Evolutionary conservation across 2,797 vertebrate species (phyloP).

Genomic region (Microcaecilia unicolor): DNA sequence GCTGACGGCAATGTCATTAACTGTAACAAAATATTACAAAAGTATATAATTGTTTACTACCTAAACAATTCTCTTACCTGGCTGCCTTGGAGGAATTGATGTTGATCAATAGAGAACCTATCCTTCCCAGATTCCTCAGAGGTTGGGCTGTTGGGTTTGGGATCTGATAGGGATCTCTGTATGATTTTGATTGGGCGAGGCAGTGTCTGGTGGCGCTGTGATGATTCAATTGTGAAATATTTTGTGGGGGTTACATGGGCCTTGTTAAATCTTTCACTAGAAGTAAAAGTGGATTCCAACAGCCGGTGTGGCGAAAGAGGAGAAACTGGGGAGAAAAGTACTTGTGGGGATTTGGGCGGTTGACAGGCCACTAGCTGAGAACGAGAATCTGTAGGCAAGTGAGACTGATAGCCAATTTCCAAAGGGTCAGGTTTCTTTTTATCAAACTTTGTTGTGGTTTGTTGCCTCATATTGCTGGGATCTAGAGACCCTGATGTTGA

Average conservation of each 20-base stretch:
- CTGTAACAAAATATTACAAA: too few relatives aligned
- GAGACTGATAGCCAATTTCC: conserved; percentile 89
- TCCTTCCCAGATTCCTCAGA: conserved; percentile 86
- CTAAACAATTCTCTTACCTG: conserved; percentile 74
- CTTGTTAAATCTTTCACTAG: conserved; percentile 94
- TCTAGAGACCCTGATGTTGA: conserved; percentile 73
- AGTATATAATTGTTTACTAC: too few relatives aligned
- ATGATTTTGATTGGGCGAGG: conserved; percentile 95
- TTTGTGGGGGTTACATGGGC: conserved; percentile 96
- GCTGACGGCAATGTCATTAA: too few relatives aligned
- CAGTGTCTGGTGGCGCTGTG: conserved; percentile 83
- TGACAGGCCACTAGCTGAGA: conserved; percentile 81
- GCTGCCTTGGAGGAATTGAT: conserved; percentile 75
- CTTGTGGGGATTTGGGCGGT: conserved; percentile 94
- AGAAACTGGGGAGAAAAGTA: conserved; percentile 93
- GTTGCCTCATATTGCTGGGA: conserved; percentile 54
- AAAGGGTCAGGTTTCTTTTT: conserved; percentile 94
- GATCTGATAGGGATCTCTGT: conserved; percentile 95
- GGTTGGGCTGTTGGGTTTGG: conserved; percentile 96
- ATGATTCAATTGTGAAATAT: conserved; percentile 78
- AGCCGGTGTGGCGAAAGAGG: conserved; percentile 93
- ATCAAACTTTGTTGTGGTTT: conserved; percentile 77
- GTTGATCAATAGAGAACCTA: conserved; percentile 90
- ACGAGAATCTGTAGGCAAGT: conserved; percentile 76
- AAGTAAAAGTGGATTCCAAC: conserved; percentile 85